Evolutionary conservation across 2,113 vertebrate species (phyloP).

Genomic region (Leptobrachium leishanense): DNA sequence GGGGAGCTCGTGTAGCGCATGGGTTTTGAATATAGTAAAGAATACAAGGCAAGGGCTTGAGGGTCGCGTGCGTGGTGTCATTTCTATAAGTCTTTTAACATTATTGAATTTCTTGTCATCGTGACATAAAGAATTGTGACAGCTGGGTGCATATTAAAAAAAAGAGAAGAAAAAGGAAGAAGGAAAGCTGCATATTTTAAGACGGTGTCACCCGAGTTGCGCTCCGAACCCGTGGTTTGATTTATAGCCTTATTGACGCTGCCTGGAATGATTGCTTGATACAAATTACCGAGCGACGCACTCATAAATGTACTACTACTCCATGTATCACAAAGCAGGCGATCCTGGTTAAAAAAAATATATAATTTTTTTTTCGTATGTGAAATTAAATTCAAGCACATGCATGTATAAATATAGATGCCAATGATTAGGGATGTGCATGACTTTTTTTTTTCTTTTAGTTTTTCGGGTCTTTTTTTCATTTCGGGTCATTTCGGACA

Average conservation of each 20-base stretch:
- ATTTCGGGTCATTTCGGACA: too few species aligned
- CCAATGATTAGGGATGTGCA: too few species aligned
- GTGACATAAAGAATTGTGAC: slow-evolving; percentile 39
- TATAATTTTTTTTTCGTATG: too few species aligned
- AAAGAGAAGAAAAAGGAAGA: too few species aligned
- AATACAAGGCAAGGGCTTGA: background rate
- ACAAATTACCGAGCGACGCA: slow-evolving; percentile 20
- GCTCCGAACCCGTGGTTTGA: slow-evolving; percentile 1
- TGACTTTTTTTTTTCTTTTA: too few species aligned
- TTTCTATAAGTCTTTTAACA: background rate
- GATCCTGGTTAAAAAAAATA: too few species aligned
- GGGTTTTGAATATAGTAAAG: background rate
- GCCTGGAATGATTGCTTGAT: slow-evolving; percentile 14
- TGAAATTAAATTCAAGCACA: too few species aligned
- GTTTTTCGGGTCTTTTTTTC: too few species aligned
- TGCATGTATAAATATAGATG: too few species aligned
- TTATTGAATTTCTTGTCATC: slow-evolving; percentile 20
- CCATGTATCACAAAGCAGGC: slow-evolving; percentile 14
- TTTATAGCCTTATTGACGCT: slow-evolving; percentile 30
- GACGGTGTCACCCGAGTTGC: background rate
- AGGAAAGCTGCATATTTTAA: slow-evolving; percentile 23
- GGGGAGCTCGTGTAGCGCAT: background rate
- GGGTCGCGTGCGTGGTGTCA: slow-evolving; percentile 1
- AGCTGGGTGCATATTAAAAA: slow-evolving; percentile 20
- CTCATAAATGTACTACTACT: slow-evolving; percentile 23